Percentiles rank a stretch among this genome's conserved stretches.
phyloP scores from a whole-genome alignment of 2,888 invertebrate genomes.

The Bugulina stolonifera region DNA sequence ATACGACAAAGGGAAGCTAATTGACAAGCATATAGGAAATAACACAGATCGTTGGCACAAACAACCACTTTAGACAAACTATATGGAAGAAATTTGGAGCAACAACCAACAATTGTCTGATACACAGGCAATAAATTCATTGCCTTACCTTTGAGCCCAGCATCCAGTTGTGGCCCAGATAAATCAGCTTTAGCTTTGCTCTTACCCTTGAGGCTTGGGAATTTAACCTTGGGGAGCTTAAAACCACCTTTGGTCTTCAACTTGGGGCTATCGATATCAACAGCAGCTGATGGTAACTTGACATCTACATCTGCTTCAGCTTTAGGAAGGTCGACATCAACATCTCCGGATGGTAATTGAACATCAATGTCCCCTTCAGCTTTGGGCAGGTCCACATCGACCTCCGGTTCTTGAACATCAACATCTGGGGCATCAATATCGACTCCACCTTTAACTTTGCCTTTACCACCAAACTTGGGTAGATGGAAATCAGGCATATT shows the following conservation, averaged over 20 bases:
- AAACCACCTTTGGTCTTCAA: conserved; percentile 16
- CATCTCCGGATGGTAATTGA: not conserved
- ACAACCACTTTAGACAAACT: not conserved
- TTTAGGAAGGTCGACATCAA: not conserved
- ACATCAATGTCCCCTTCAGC: not conserved
- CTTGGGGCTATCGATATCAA: not conserved
- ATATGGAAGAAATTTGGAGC: too few relatives aligned
- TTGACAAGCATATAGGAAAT: too few relatives aligned
- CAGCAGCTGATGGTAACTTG: not conserved
- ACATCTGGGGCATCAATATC: conserved; percentile 19
- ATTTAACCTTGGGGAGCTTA: not conserved
- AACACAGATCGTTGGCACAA: not conserved
- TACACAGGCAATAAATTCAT: too few relatives aligned
- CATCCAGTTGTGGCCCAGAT: too few relatives aligned
- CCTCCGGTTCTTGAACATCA: not conserved
- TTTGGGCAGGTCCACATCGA: not conserved
- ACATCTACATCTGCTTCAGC: not conserved
- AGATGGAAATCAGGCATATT: conserved; percentile 22
- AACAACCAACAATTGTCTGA: too few relatives aligned
- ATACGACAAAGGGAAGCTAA: too few relatives aligned
- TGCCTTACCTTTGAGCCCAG: too few relatives aligned
- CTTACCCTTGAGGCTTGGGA: not conserved
- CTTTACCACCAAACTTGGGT: conserved; percentile 22
- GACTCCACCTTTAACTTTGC: not conserved
- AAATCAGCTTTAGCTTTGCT: too few relatives aligned